A percentile compares a stretch with the other conserved stretches of the same genome.
phyloP scores from a whole-genome alignment of 2,113 vertebrate genomes.

The Saccopteryx bilineata region DNA sequence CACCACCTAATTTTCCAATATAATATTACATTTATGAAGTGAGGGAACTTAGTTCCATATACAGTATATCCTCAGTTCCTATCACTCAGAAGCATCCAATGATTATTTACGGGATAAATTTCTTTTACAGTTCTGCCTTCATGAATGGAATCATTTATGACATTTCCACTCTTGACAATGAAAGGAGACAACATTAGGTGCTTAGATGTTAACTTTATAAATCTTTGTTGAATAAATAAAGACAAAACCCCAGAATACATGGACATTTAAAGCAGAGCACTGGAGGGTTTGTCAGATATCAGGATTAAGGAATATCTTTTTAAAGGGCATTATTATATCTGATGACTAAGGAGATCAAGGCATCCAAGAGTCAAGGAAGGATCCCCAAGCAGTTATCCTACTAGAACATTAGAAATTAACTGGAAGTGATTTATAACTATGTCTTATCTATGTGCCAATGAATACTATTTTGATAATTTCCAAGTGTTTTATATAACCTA shows the following conservation, averaged over 20 bases:
- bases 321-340: background rate
- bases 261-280: background rate
- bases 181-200: background rate
- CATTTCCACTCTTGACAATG: background rate
- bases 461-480: background rate
- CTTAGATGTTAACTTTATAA: background rate
- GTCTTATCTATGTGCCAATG: background rate
- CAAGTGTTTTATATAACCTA: background rate
- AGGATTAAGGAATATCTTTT: background rate
- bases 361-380: background rate
- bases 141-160: background rate
- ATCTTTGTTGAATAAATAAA: background rate
- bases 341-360: background rate
- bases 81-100: background rate
- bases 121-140: background rate
- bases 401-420: background rate
- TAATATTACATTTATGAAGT: background rate
- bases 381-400: background rate
- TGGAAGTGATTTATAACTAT: background rate
- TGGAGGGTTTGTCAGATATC: background rate
- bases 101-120: background rate
- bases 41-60: background rate
- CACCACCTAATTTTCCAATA: background rate
- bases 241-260: background rate
- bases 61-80: background rate